Base-by-base conservation (phyloP, 2,797 vertebrate species). In the Margarornis squamiger region DNA sequence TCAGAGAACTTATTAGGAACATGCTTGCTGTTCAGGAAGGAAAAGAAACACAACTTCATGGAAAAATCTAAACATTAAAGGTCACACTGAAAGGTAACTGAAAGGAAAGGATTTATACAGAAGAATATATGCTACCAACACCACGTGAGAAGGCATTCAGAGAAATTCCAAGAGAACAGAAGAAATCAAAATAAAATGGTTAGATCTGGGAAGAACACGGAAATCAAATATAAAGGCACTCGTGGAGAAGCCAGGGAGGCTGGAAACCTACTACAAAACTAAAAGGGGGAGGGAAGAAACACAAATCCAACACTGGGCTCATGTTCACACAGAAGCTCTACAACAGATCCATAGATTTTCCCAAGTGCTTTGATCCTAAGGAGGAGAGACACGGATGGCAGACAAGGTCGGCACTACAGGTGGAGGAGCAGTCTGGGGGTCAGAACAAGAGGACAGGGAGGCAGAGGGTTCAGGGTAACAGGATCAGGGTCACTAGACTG, bases 191-290 rank as follows among this genome's bases (percentile, higher is more conserved):
- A 88, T 43, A 84, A 97, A 96, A 67, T 1, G 12, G 96, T 98
- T 97, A 98, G 93, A 97, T 23, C 78, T 72, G 91, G 95, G 89
- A 96, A 82, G 82, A 92, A 97, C 59, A 95, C 7, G 34, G 8
- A 95, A 97, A 95, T 96, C 46, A 94, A 96, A 97, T 39, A 91
- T 22, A 81, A 98, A 98, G 97, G 97, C 97, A 98, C 97, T 97
- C 58, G 52, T 21, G 91, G 92, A 98, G 89, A 90, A 97, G 67
- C 23, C 94, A 95, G 90, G 75, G 86, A 49, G 93, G 93, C 97
- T 97, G 96, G 86, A 97, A 96, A 96, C 93, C 97, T 95, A 97
- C 79, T 93, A 95, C 62, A 68, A 38, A 97, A 96, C 85, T 91
- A 91, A 86, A 63, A 34, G 54, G 80, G 54, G 27, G 5, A n/a